These are phyloP conservation scores for Chloroceryle inda DNA, from an alignment of 2,797 vertebrate species.

Conservation along the genomic window DNA sequence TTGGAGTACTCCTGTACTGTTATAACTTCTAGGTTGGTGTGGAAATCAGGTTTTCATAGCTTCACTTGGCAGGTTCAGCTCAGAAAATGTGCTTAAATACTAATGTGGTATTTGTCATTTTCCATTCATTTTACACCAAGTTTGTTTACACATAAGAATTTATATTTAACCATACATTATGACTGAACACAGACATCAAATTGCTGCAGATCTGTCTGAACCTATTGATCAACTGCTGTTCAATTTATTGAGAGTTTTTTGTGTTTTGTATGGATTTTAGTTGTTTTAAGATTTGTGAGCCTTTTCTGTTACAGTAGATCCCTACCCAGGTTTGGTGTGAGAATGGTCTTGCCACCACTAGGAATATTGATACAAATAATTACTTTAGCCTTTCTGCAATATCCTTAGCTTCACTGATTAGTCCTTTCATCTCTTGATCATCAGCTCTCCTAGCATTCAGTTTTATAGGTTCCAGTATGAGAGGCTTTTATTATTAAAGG, in stretches of 20 bases:
- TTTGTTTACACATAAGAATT: not conserved
- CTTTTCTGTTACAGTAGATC: not conserved
- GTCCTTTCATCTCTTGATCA: not conserved
- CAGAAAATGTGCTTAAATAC: not conserved
- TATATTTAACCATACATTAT: not conserved
- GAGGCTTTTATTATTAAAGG: not conserved
- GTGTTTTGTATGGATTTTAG: not conserved
- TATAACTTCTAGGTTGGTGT: not conserved
- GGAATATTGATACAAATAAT: not conserved
- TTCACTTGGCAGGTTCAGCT: not conserved
- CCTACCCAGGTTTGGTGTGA: not conserved
- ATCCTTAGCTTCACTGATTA: not conserved
- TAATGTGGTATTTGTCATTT: not conserved
- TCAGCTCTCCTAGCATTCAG: not conserved
- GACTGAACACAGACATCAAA: rapidly evolving
- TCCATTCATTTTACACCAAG: not conserved
- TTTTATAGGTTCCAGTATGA: not conserved
- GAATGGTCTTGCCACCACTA: not conserved
- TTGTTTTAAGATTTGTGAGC: not conserved
- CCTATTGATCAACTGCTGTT: not conserved
- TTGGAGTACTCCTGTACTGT: not conserved
- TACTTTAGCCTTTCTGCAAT: not conserved
- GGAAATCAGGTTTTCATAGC: not conserved
- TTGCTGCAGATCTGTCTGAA: not conserved
- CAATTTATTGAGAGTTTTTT: not conserved